These are phyloP conservation scores for Leptonema lineaticorne DNA, from an alignment of 1,140 invertebrate genomes.

Conservation along the genomic window DNA sequence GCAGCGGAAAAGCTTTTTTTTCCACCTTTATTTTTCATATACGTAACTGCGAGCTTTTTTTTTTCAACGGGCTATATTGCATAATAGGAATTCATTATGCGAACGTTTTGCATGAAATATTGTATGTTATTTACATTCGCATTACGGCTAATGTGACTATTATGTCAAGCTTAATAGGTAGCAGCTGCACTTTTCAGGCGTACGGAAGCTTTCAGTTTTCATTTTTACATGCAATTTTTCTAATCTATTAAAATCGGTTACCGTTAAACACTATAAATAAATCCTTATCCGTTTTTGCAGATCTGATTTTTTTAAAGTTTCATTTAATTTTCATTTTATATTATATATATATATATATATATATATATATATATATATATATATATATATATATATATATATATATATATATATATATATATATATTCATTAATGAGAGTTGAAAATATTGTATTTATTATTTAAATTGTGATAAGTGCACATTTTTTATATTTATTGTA, in stretches of 20 bases:
- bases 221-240: constrained; percentile 32
- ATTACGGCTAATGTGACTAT: constrained; percentile 35
- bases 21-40: background rate
- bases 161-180: constrained; percentile 33
- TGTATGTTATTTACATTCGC: constrained; percentile 20
- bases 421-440: too few relatives aligned
- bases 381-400: too few relatives aligned
- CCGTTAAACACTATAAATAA: too few relatives aligned
- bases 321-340: too few relatives aligned
- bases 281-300: too few relatives aligned
- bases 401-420: too few relatives aligned
- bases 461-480: too few relatives aligned
- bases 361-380: too few relatives aligned
- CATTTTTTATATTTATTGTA: too few relatives aligned
- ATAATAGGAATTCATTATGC: constrained; percentile 13
- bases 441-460: too few relatives aligned
- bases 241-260: constrained; percentile 36
- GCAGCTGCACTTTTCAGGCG: constrained; percentile 28
- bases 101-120: constrained; percentile 12
- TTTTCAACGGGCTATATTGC: background rate
- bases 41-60: background rate
- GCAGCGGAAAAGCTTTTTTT: background rate
- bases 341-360: too few relatives aligned
- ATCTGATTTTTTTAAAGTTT: too few relatives aligned
- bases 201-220: constrained; percentile 30